Conservation (phyloP, 37 sponge, comb jelly and placozoan species). For the Agelas oroides region DNA sequence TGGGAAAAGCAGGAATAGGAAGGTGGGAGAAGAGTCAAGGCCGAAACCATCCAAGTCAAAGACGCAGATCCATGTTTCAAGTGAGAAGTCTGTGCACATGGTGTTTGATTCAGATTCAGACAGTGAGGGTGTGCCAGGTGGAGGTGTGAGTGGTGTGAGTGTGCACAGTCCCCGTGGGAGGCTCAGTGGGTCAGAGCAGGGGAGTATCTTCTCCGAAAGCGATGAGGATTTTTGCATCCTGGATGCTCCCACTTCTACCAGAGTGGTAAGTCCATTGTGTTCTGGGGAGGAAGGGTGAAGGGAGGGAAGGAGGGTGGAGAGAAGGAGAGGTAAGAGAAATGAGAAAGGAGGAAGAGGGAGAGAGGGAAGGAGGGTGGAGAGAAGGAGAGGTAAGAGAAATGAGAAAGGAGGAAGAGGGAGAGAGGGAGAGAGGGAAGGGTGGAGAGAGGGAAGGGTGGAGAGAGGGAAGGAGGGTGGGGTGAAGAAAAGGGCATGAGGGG, state of each 20-base stretch:
- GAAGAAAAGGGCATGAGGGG: too few species aligned
- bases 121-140: slow-evolving; percentile 16
- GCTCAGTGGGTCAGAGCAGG: slow-evolving; percentile 9
- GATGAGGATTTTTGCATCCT: slow-evolving; percentile 75
- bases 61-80: not conserved
- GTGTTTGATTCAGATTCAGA: slow-evolving; percentile 60
- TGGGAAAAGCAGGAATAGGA: too few species aligned
- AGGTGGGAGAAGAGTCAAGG: too few species aligned
- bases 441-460: too few species aligned
- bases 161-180: not conserved
- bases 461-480: too few species aligned
- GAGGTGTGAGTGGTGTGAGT: not conserved
- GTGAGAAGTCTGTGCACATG: slow-evolving; percentile 37
- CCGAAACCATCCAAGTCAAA: not conserved
- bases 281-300: not conserved
- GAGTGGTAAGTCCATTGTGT: slow-evolving; percentile 49
- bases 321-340: too few species aligned
- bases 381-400: too few species aligned
- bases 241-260: slow-evolving; percentile 59
- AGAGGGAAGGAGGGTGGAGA: too few species aligned
- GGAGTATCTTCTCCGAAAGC: slow-evolving; percentile 40
- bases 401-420: too few species aligned
- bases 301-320: not conserved
- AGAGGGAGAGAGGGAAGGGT: too few species aligned
- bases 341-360: too few species aligned